Percentiles rank a stretch among this genome's conserved stretches.
Evolutionary conservation across 2,888 invertebrate genomes (phyloP).

Genomic region (Anaspis maculata): DNA sequence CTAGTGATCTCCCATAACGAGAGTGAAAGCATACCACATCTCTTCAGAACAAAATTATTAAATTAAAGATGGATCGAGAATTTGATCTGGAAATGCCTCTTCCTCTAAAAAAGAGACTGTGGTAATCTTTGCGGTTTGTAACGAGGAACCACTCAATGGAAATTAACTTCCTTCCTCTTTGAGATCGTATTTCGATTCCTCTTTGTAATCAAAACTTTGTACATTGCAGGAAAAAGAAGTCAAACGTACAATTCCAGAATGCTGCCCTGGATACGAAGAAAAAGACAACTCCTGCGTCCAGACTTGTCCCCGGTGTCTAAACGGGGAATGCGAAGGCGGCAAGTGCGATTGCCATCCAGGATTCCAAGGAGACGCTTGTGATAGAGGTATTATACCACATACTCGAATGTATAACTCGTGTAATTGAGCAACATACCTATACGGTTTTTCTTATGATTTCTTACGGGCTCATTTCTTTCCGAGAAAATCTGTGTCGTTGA

Average conservation of each 20-base stretch:
- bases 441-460: too few species aligned
- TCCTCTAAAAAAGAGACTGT: too few species aligned
- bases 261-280: slow-evolving; percentile 68
- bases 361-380: slow-evolving; percentile 53
- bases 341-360: slow-evolving; percentile 55
- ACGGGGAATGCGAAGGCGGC: slow-evolving; percentile 53
- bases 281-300: slow-evolving; percentile 38
- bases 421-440: too few species aligned
- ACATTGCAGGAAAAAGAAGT: slow-evolving; percentile 57
- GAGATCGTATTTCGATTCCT: too few species aligned
- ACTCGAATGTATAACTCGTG: neutral
- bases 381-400: slow-evolving; percentile 50
- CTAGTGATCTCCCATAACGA: slow-evolving; percentile 8
- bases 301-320: slow-evolving; percentile 41
- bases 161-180: too few species aligned
- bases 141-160: too few species aligned
- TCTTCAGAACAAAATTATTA: neutral
- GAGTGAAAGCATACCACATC: slow-evolving; percentile 9
- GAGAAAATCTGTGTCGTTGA: neutral
- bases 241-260: slow-evolving; percentile 58
- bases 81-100: too few species aligned
- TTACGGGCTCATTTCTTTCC: too few species aligned
- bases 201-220: slow-evolving; percentile 5
- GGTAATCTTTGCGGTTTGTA: too few species aligned
- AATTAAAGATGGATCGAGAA: neutral